Base-by-base conservation (phyloP, 2,113 vertebrate genomes). In the Oxygymnocypris stewartii region DNA sequence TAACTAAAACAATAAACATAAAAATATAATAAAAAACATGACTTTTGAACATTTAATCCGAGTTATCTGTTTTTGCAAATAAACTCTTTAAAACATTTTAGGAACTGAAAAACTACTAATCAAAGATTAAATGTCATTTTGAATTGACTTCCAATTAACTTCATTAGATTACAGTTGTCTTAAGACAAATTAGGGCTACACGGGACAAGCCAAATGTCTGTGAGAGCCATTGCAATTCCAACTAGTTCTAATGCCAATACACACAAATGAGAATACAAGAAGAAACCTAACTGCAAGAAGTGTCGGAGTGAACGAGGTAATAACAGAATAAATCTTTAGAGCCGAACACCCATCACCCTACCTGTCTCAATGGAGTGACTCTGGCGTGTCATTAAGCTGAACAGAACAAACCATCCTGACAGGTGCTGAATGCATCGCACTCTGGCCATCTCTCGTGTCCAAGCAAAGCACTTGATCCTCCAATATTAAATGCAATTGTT, bases 321-420 rank as follows among this genome's bases (percentile, higher is more conserved):
- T 44, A 40, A 57, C 40, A 16, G 73, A 77, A 84, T 84, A 84
- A 40, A 79, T 78, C 49, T 59, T 85, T 47, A 57, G 79, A 85
- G 67, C 8, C 44, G 76, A 83, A 47, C 75, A 63, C 82, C 28
- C 59, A 81, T 78, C 42, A 87, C 40, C 89, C 77, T 90, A 95
- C 95, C 93, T 57, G 93, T 94, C 65, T 94, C 94, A 4, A 95
- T 93, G 89, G 93, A 90, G 3, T 89, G 89, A 78, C 88, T 59
- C 80, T 74, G 90, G 0, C 86, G 74, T 23, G 78, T 54, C 80
- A 87, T 77, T 79, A 84, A 83, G 87, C 88, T 67, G 76, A 93
- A 88, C 49, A 94, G 88, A 80, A 93, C 81, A 77, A 93, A 87
- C 83, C 93, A 87, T 73, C 54, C 59, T 87, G 88, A 83, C 84